Base-by-base conservation (phyloP, 2,113 vertebrate genomes). In the Cyprinodon variegatus region DNA sequence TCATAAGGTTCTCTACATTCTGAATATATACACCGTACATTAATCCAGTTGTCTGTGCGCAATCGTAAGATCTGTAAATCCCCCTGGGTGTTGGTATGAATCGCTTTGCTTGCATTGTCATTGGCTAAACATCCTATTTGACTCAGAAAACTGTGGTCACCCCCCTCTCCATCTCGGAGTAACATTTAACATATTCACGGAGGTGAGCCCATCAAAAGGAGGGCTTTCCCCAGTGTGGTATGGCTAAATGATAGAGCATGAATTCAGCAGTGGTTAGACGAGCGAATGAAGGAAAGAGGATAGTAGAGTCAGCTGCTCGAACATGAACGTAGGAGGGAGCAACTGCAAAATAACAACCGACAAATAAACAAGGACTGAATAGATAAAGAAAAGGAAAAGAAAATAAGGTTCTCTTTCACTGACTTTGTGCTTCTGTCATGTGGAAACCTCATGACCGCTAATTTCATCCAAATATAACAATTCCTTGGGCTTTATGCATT, bases 181-280 rank as follows among this genome's bases (percentile, higher is more conserved):
- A 80, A 79, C 72, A 76, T 67, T 74, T 70, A 60, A 76, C 10
- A 70, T 41, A 70, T 46, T 69, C 59, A 66, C 69, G 76, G 72
- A 79, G 78, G 80, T 77, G 71, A 68, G 38, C 40, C 40, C 78
- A 83, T 88, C 79, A 82, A 84, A 91, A 77, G 57, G 61, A n/a
- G 74, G 70, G 68, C 72, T 83, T 83, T 77, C 76, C 85, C 75
- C 81, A 78, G 70, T 87, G 83, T 20, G 88, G 87, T 73, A 65
- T 45, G 63, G 65, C 70, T 69, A 90, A 92, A 93, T 92, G 89
- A 93, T 3, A 93, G 90, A 86, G 90, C 15, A 61, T 17, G 76
- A 84, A 70, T n/a, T 22, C 82, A 74, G 78, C 37, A 2, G 83
- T 4, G 83, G 85, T 84, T 73, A 81, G 65, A 15, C 65, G 41